phyloP scores from a whole-genome alignment of 2,113 vertebrate species.

The Ia io region DNA sequence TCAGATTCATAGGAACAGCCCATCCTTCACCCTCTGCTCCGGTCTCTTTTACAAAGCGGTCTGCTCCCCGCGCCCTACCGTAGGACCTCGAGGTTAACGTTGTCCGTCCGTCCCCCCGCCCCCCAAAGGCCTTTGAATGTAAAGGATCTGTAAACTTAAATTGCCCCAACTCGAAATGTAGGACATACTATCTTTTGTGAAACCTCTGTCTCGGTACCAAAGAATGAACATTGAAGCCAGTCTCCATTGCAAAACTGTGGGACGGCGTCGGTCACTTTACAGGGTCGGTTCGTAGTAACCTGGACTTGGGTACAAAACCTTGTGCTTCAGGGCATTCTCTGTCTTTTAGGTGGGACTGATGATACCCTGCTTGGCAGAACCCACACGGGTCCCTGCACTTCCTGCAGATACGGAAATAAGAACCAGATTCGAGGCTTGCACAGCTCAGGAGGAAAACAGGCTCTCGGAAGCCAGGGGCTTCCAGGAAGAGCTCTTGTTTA shows the following conservation, averaged over 20 bases:
- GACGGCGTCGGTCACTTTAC: conserved; percentile 55
- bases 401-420: neutral
- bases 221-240: conserved; percentile 74
- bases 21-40: neutral
- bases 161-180: neutral
- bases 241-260: neutral
- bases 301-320: neutral
- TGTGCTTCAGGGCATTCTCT: neutral
- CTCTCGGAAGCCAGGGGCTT: rapidly evolving
- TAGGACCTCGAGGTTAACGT: neutral
- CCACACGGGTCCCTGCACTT: neutral
- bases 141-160: conserved; percentile 55
- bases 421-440: neutral
- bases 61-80: neutral
- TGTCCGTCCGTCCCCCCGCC: rapidly evolving
- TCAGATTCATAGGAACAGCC: neutral
- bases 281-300: conserved; percentile 30
- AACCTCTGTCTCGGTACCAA: conserved; percentile 75
- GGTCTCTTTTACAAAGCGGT: neutral
- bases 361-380: neutral
- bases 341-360: neutral
- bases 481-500: neutral
- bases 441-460: neutral
- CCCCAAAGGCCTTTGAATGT: conserved; percentile 65
- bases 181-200: neutral